Percentiles rank a stretch among this genome's conserved stretches.
phyloP scores from a whole-genome alignment of 2,888 invertebrate species.

The Nebria brevicollis region DNA sequence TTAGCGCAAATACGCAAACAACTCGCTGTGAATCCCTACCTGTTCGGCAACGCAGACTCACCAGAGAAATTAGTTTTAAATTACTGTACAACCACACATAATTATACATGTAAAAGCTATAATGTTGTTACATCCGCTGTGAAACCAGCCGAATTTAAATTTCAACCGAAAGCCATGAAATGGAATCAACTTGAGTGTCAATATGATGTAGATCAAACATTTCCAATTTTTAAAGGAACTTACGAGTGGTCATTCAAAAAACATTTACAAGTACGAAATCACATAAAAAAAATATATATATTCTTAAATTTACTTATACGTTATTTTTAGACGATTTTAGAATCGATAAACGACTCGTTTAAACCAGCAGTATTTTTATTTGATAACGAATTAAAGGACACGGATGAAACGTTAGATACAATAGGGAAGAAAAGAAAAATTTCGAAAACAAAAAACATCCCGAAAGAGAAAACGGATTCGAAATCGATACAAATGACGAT shows the following conservation, averaged over 20 bases:
- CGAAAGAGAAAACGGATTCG: conserved; percentile 61
- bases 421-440: conserved; percentile 71
- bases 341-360: conserved; percentile 69
- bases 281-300: conserved; percentile 37
- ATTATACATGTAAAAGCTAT: conserved; percentile 72
- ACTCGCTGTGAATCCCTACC: conserved; percentile 67
- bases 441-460: conserved; percentile 62
- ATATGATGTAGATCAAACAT: conserved; percentile 79
- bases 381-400: conserved; percentile 76
- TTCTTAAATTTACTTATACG: conserved; percentile 37
- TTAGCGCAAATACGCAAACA: conserved; percentile 69
- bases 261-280: conserved; percentile 71
- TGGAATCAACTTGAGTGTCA: conserved; percentile 83
- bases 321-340: conserved; percentile 68
- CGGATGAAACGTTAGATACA: conserved; percentile 71
- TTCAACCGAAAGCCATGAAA: conserved; percentile 73
- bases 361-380: conserved; percentile 76
- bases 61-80: conserved; percentile 75
- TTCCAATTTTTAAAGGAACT: conserved; percentile 73
- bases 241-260: conserved; percentile 73
- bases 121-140: conserved; percentile 68
- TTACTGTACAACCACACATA: conserved; percentile 66
- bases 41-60: conserved; percentile 69
- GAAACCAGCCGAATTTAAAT: conserved; percentile 82
- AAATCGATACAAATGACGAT: conserved; percentile 73